phyloP scores from a whole-genome alignment of 2,797 vertebrate species.

The Mus spretus region DNA sequence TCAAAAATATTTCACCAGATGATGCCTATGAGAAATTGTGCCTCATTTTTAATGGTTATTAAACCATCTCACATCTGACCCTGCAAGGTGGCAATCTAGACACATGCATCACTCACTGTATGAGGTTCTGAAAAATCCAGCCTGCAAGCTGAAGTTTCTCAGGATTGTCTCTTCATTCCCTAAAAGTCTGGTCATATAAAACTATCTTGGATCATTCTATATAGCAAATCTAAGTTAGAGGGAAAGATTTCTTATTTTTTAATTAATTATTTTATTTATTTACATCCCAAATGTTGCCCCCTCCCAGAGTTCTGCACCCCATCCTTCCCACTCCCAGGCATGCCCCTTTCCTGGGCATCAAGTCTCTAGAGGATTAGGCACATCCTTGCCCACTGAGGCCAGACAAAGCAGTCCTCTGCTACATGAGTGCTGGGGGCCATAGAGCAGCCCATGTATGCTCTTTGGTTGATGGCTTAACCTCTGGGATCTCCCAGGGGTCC shows the following conservation, averaged over 20 bases:
- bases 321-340: background rate
- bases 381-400: background rate
- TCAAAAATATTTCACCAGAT: slow-evolving; percentile 28
- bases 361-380: too few species aligned
- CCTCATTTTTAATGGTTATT: rapidly evolving
- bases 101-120: background rate
- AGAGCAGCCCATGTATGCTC: too few species aligned
- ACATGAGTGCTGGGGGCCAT: background rate
- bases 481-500: too few species aligned
- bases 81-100: background rate
- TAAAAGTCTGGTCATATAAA: background rate
- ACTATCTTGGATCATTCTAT: background rate
- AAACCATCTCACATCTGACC: slow-evolving; percentile 48
- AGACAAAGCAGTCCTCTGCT: background rate
- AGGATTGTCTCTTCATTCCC: background rate
- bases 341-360: background rate
- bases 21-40: background rate
- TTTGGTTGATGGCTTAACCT: too few species aligned
- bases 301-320: background rate
- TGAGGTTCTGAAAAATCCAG: background rate
- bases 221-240: background rate
- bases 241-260: background rate
- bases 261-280: background rate
- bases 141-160: slow-evolving; percentile 47
- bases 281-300: background rate